Evolutionary conservation across 2,113 vertebrate genomes (phyloP), one percentile per base, ranked within the genome.

Genomic region (Neopipo cinnamomea): DNA sequence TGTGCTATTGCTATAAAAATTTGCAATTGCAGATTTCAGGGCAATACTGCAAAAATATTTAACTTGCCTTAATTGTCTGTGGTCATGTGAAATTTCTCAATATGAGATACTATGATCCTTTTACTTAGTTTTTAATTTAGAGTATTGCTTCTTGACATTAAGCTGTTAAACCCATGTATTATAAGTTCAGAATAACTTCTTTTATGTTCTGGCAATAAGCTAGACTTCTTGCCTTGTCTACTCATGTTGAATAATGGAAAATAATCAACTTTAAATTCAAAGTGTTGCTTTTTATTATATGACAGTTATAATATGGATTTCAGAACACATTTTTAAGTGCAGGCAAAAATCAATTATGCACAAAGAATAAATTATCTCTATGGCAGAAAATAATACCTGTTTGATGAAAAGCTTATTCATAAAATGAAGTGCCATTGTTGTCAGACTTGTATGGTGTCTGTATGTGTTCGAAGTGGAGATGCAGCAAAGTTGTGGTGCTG

Each of bases 231-330:
- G 79, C 80, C 96, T 96, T 88, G 77, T 96, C 95, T 95, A 47
- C 85, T 96, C 94, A 95, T 89, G 82, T 91, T 95, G 92, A 97
- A 95, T 97, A 96, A 97, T 97, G 90, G 93, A 95, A 97, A 97
- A 97, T 96, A 97, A 97, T 97, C 96, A 97, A 93, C 94, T 97
- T 97, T 68, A 84, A 97, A 92, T 97, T 97, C 71, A 91, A 97
- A 97, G 84, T 93, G 90, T 95, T 97, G 93, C 74, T 93, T 97
- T 98, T 96, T 97, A 96, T 95, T 96, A 88, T 71, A 80, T 97
- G 93, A 89, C 89, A 95, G 91, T 96, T 97, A 96, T 92, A 96
- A 97, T 97, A 91, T 82, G 92, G 93, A 92, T 97, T 97, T 97
- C 93, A 95, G 92, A 96, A 97, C 95, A 94, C 91, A 85, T 95